Evolutionary conservation across 2,113 vertebrate genomes (phyloP).

Genomic region (Halichoeres trimaculatus): DNA sequence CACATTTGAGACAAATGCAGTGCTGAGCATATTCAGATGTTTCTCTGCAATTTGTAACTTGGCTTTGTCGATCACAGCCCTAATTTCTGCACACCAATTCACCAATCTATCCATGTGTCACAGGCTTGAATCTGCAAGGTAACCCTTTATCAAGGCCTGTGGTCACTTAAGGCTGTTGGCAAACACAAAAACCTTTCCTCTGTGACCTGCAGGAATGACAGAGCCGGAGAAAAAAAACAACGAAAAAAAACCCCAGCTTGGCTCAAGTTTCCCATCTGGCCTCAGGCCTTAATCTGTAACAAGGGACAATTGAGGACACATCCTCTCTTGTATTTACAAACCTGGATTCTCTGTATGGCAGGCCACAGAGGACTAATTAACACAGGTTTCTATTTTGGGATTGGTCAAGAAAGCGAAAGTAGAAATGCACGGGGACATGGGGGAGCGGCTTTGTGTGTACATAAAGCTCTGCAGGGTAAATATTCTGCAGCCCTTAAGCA

Average conservation of each 20-base stretch:
- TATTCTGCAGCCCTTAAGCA: constrained; percentile 35
- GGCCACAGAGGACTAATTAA: constrained; percentile 74
- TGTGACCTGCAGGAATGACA: constrained; percentile 56
- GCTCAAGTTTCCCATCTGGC: constrained; percentile 49
- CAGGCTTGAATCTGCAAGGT: constrained; percentile 14
- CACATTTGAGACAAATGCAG: not conserved
- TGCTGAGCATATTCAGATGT: not conserved
- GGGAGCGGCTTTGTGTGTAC: constrained; percentile 44
- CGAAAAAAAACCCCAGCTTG: constrained; percentile 19
- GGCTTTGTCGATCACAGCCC: not conserved
- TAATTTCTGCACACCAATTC: constrained; percentile 5
- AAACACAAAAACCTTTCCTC: constrained; percentile 32
- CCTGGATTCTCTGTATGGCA: constrained; percentile 39
- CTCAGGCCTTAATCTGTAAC: constrained; percentile 53
- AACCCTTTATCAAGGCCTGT: constrained; percentile 27
- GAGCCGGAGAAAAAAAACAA: not conserved
- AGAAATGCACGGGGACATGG: constrained; percentile 37
- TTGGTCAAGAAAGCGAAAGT: constrained; percentile 50
- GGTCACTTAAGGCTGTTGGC: constrained; percentile 36
- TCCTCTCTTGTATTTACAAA: constrained; percentile 61
- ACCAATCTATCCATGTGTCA: constrained; percentile 21
- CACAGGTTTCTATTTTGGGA: constrained; percentile 64
- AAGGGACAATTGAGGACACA: constrained; percentile 51
- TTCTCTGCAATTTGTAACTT: not conserved
- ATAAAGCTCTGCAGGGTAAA: constrained; percentile 60